phyloP scores from a whole-genome alignment of 1,140 invertebrate genomes.

The Nasonia longicornis region DNA sequence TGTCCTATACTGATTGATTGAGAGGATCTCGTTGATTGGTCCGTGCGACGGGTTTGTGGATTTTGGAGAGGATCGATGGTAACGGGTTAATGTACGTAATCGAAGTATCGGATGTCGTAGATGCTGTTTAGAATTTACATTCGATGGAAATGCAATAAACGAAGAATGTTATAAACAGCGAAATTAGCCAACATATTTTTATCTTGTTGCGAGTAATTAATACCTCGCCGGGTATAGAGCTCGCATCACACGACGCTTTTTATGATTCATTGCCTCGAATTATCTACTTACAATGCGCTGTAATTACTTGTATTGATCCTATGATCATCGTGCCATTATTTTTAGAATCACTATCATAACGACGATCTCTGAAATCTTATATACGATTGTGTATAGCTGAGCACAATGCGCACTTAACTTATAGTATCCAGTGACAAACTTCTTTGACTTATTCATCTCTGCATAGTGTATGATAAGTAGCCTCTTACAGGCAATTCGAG shows the following conservation, averaged over 20 bases:
- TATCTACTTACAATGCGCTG: neutral
- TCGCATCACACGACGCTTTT: neutral
- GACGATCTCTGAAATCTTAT: neutral
- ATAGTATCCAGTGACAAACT: too few relatives aligned
- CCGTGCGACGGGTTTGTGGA: too few relatives aligned
- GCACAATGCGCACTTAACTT: too few relatives aligned
- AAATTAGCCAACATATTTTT: neutral
- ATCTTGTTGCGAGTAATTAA: neutral
- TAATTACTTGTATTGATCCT: slow-evolving; percentile 11
- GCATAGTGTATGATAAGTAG: too few relatives aligned
- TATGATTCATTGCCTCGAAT: neutral
- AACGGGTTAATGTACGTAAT: too few relatives aligned
- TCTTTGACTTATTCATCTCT: too few relatives aligned
- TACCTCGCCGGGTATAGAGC: neutral
- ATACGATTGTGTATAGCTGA: neutral
- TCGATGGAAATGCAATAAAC: neutral
- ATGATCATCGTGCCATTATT: neutral
- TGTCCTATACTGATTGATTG: slow-evolving; percentile 16
- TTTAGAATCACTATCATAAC: neutral
- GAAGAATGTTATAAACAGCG: neutral
- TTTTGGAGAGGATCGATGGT: too few relatives aligned
- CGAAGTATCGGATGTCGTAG: too few relatives aligned
- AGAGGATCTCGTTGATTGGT: slow-evolving; percentile 1
- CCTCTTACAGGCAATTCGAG: too few relatives aligned
- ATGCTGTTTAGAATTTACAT: too few relatives aligned